Evolutionary conservation across 1,140 invertebrate species (phyloP), one percentile per base, ranked within the genome.

Genomic region (Nephila pilipes): DNA sequence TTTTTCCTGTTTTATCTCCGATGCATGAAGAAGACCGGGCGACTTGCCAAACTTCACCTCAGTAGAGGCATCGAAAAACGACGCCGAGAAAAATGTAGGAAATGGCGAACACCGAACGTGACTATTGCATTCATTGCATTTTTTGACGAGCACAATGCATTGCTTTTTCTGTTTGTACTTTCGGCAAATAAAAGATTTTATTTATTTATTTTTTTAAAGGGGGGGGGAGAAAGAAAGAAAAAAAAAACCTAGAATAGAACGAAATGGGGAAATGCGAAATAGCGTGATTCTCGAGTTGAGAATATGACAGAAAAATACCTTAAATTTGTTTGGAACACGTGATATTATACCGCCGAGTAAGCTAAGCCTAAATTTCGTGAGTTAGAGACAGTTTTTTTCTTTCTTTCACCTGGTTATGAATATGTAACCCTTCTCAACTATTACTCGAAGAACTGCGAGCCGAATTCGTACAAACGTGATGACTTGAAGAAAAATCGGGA

Each of bases 101-200:
- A 75, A 32, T 75, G 32, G 12, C 36, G 69, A 75, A 75, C 29
- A 75, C 32, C 6, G 69, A 75, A 75, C 69, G 69, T 75, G 69
- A 75, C 32, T 75, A 16, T 75, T 75, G 29, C 69, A 75, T 75
- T 32, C 69, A 75, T 36, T 36, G 32, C 69, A 75, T 75, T 75
- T 75, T 75, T 32, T 36, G 25, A 75, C 16, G 16, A 65, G 18
- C 69, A 75, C 69, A 75, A 75, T 75, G 6, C 22, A n/a, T 65
- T 65, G n/a, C 63, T 65, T 65, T n/a, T n/a, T n/a, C n/a, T n/a
- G n/a, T n/a, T n/a, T 14, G 25, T n/a, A 65, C 63, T n/a, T 2
- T 12, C 22, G n/a, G 22, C 63, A 65, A 25, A 65, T 8, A 65
- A 65, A 65, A 65, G 63, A 65, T 65, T 65, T 65, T n/a, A n/a